phyloP scores from a whole-genome alignment of 1,140 invertebrate genomes.

The Drosophila mayri region DNA sequence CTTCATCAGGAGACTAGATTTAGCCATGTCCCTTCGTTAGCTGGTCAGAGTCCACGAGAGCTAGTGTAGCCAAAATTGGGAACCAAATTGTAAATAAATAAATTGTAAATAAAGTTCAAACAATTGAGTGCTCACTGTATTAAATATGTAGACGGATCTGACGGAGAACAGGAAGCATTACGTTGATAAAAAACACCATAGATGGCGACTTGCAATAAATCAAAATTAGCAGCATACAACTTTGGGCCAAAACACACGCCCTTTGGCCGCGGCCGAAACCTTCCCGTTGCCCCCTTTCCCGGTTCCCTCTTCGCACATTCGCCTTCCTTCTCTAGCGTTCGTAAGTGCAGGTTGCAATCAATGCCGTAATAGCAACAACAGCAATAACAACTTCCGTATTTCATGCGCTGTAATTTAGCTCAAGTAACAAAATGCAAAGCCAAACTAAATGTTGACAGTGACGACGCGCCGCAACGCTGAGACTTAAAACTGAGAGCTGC shows the following conservation, averaged over 20 bases:
- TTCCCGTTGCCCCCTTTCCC: background rate
- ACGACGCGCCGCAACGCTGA: slow-evolving; percentile 37
- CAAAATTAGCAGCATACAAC: slow-evolving; percentile 67
- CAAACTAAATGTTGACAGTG: slow-evolving; percentile 55
- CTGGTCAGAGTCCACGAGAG: too few relatives aligned
- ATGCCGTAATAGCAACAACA: slow-evolving; percentile 53
- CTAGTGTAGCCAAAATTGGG: too few relatives aligned
- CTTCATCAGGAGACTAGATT: too few relatives aligned
- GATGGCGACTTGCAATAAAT: slow-evolving; percentile 62
- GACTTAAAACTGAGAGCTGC: slow-evolving; percentile 13
- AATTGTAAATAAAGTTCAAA: accelerated
- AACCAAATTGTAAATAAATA: too few relatives aligned
- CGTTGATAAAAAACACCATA: slow-evolving; percentile 50
- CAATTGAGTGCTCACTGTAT: background rate
- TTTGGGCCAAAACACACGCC: slow-evolving; percentile 60
- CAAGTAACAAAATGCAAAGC: slow-evolving; percentile 60
- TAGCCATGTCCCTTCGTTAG: background rate
- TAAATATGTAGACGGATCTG: slow-evolving; percentile 15
- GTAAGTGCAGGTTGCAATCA: slow-evolving; percentile 62
- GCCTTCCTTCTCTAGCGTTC: background rate
- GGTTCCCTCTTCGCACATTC: background rate
- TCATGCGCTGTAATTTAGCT: slow-evolving; percentile 72
- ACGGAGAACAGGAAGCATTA: slow-evolving; percentile 68
- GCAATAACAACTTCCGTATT: slow-evolving; percentile 70
- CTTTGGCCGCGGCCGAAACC: slow-evolving; percentile 46